phyloP scores from a whole-genome alignment of 2,797 vertebrate genomes.

The Sebastes taczanowskii region DNA sequence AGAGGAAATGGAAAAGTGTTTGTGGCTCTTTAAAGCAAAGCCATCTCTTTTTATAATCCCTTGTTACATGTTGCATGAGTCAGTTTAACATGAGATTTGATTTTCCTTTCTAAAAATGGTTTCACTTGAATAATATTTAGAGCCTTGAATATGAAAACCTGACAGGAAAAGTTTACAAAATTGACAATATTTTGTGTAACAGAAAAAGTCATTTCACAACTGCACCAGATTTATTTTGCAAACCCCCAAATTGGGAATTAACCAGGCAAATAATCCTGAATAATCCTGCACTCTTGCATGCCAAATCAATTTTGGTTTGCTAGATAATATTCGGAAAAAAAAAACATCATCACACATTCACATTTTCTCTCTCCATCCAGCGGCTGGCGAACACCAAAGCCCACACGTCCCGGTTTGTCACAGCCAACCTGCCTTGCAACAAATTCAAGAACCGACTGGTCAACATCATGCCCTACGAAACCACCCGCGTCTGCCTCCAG shows the following conservation, averaged over 20 bases:
- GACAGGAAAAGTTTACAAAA: not conserved
- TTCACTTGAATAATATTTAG: not conserved
- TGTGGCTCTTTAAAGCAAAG: not conserved
- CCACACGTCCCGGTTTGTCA: conserved; percentile 96
- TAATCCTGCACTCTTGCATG: not conserved
- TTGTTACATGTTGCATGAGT: not conserved
- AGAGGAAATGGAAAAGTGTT: not conserved
- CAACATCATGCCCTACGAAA: conserved; percentile 99
- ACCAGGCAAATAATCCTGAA: conserved; percentile 12
- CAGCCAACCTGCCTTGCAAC: conserved; percentile 98
- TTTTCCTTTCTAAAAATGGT: not conserved
- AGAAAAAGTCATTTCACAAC: not conserved
- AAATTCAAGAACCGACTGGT: conserved; percentile 99
- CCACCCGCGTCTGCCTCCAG: conserved; percentile 95
- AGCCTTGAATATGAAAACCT: not conserved
- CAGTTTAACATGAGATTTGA: not conserved
- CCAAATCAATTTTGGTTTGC: conserved; percentile 5
- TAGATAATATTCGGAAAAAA: not conserved
- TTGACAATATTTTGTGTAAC: not conserved
- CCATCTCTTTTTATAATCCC: not conserved
- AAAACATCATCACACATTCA: not conserved
- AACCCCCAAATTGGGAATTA: not conserved
- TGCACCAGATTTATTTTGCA: not conserved
- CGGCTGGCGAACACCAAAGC: conserved; percentile 97
- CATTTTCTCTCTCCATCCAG: conserved; percentile 70